These are phyloP conservation scores for Argynnis bischoffii DNA, from an alignment of 2,888 invertebrate species.

Conservation along the genomic window DNA sequence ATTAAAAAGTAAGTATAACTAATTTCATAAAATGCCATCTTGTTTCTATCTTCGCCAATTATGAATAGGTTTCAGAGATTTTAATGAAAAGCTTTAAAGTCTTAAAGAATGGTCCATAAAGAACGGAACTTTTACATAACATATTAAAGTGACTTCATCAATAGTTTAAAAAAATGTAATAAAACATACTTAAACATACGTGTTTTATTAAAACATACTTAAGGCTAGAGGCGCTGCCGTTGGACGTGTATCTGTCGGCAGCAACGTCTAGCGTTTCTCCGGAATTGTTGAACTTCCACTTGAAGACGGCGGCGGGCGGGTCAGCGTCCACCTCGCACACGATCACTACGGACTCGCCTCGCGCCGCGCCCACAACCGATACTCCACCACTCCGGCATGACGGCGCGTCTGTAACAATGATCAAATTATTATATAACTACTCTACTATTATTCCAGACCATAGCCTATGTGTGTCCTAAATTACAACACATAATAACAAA, in stretches of 20 bases:
- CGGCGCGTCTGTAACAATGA: conserved; percentile 86
- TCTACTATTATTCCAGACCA: too few species aligned
- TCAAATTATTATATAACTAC: neutral
- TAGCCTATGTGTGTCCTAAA: neutral
- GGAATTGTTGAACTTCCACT: conserved; percentile 97
- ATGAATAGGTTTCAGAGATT: too few species aligned
- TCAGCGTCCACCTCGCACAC: conserved; percentile 95
- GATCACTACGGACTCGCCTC: conserved; percentile 93
- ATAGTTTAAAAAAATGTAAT: too few species aligned
- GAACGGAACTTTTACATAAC: too few species aligned
- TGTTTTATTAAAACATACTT: conserved; percentile 61
- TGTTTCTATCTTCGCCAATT: too few species aligned
- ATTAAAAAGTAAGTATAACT: too few species aligned
- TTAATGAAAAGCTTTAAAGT: too few species aligned
- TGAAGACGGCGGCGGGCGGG: conserved; percentile 93
- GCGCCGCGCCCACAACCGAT: conserved; percentile 92
- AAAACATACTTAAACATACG: too few species aligned
- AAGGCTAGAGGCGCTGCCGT: conserved; percentile 88
- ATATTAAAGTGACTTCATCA: too few species aligned
- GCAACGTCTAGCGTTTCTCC: conserved; percentile 93
- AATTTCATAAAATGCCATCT: too few species aligned
- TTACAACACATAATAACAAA: neutral
- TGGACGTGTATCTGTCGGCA: conserved; percentile 89
- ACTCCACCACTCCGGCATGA: conserved; percentile 89
- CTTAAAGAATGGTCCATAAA: too few species aligned